Percentiles rank a stretch among this genome's conserved stretches.
Evolutionary conservation across 2,888 invertebrate genomes (phyloP).

Genomic region (Cistogaster globosa): DNA sequence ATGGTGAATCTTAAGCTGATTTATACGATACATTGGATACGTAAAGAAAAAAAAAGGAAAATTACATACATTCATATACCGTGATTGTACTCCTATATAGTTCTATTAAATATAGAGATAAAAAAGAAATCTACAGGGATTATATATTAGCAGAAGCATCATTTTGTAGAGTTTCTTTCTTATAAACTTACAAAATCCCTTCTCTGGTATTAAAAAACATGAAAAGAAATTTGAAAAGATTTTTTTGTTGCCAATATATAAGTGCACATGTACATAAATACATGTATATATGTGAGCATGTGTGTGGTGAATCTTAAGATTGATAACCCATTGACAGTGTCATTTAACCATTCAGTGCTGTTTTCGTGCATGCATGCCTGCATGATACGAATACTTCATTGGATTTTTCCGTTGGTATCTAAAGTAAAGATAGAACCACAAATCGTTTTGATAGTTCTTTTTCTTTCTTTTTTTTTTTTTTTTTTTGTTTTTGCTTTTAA

Average conservation of each 20-base stretch:
- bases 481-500: conserved; percentile 8
- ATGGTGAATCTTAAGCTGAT: conserved; percentile 53
- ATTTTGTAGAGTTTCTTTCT: conserved; percentile 31
- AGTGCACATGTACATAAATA: not conserved
- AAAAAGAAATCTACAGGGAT: conserved; percentile 43
- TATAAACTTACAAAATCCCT: not conserved
- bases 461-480: not conserved
- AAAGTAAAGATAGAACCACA: conserved; percentile 34
- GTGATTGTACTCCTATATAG: not conserved
- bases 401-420: conserved; percentile 41
- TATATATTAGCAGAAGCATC: conserved; percentile 60
- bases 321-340: conserved; percentile 73
- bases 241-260: conserved; percentile 38
- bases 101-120: not conserved
- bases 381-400: conserved; percentile 43
- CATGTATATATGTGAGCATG: not conserved
- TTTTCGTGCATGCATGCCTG: conserved; percentile 39
- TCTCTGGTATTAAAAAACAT: not conserved
- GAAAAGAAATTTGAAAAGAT: conserved; percentile 25
- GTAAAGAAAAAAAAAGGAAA: not conserved
- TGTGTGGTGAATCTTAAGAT: conserved; percentile 53
- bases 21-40: conserved; percentile 58
- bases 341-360: conserved; percentile 58
- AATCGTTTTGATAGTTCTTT: conserved; percentile 32
- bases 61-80: not conserved